phyloP scores from a whole-genome alignment of 2,888 invertebrate species.

The Adela reaumurella region DNA sequence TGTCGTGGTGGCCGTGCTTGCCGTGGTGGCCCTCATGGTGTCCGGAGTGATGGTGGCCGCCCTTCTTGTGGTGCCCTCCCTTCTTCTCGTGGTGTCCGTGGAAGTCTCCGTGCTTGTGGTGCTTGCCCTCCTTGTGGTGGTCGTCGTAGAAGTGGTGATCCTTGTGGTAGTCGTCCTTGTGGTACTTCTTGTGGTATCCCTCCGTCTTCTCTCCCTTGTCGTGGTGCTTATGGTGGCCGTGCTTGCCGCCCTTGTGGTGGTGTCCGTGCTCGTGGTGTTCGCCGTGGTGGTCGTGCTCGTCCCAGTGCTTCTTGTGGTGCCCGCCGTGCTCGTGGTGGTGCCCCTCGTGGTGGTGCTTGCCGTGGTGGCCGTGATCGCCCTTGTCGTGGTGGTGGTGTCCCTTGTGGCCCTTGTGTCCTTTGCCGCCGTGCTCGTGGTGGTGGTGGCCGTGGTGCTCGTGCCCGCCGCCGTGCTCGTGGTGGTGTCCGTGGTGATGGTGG shows the following conservation, averaged over 20 bases:
- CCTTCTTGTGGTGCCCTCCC: conserved; percentile 77
- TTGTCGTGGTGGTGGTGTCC: conserved; percentile 74
- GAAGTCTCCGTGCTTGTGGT: conserved; percentile 75
- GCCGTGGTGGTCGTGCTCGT: conserved; percentile 70
- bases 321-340: conserved; percentile 75
- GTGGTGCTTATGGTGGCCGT: conserved; percentile 77
- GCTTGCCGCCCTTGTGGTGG: conserved; percentile 75
- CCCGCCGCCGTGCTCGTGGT: conserved; percentile 66
- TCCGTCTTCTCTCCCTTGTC: conserved; percentile 81
- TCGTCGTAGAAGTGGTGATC: conserved; percentile 88
- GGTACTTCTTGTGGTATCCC: conserved; percentile 81
- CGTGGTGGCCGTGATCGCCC: conserved; percentile 72
- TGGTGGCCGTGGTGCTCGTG: conserved; percentile 65
- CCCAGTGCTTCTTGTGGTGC: conserved; percentile 76
- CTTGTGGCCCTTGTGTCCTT: conserved; percentile 76
- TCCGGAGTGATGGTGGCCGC: conserved; percentile 72
- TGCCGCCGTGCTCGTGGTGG: conserved; percentile 67
- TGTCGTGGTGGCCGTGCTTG: conserved; percentile 77
- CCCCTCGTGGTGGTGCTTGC: conserved; percentile 71
- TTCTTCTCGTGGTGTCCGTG: conserved; percentile 75
- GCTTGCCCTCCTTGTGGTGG: conserved; percentile 78
- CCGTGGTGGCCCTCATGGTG: conserved; percentile 75
- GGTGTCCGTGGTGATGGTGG: conserved; percentile 40
- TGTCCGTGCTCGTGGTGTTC: conserved; percentile 75
- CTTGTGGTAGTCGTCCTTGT: conserved; percentile 84